A percentile compares a stretch with the other conserved stretches of the same genome.
Conservation (phyloP, 23 tunicate species). For the Styela clava region DNA sequence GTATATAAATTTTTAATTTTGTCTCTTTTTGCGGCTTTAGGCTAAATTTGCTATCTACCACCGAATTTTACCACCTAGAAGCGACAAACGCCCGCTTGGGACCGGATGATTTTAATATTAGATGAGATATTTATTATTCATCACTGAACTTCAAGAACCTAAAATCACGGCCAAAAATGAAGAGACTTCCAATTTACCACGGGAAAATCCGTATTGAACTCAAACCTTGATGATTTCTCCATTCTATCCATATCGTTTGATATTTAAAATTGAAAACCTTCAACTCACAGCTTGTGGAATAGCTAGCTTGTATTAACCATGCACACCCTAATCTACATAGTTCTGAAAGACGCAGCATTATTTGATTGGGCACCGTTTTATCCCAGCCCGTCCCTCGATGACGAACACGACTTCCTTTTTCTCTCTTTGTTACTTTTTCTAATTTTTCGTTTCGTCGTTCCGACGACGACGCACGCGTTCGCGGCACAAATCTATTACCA, state of each 20-base stretch:
- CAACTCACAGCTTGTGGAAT: no score
- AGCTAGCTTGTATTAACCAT: not conserved
- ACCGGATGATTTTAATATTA: conserved; percentile 37
- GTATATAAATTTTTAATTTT: no score
- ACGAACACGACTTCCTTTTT: conserved; percentile 13
- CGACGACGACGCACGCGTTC: not conserved
- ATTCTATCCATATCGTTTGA: not conserved
- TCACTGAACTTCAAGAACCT: conserved; percentile 18
- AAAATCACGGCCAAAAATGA: conserved; percentile 14
- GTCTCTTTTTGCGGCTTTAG: not conserved
- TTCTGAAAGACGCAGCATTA: not conserved
- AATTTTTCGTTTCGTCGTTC: not conserved
- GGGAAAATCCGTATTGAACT: not conserved
- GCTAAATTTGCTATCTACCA: not conserved
- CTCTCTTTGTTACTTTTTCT: not conserved
- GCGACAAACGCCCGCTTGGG: conserved; percentile 36
- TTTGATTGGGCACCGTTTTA: conserved; percentile 11
- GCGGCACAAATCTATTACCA: not conserved
- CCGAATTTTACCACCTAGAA: conserved; percentile 1
- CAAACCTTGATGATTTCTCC: not conserved
- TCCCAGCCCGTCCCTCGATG: not conserved
- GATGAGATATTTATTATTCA: conserved; percentile 38
- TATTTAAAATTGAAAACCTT: not conserved
- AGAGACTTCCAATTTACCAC: not conserved
- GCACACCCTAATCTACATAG: not conserved